These are phyloP conservation scores for Yponomeuta plumbellus DNA, from an alignment of 2,888 invertebrate genomes.

Conservation along the genomic window DNA sequence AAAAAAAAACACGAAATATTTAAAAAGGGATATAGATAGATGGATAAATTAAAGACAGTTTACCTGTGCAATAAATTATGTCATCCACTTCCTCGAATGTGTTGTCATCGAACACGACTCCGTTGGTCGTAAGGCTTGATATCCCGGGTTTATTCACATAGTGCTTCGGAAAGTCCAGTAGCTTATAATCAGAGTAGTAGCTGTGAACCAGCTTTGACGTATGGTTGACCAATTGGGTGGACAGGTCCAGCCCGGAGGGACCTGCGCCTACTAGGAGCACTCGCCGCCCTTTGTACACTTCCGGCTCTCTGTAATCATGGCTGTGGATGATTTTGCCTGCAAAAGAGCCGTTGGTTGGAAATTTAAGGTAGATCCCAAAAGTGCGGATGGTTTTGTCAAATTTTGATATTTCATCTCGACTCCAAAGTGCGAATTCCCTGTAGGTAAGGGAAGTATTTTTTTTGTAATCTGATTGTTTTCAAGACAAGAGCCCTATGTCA, in stretches of 20 bases:
- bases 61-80: slow-evolving; percentile 84
- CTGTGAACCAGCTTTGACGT: slow-evolving; percentile 72
- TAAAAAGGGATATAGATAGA: too few species aligned
- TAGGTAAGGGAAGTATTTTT: too few species aligned
- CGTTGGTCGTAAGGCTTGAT: slow-evolving; percentile 57
- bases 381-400: too few species aligned
- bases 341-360: slow-evolving; percentile 34
- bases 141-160: slow-evolving; percentile 76
- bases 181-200: slow-evolving; percentile 68
- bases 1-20: too few species aligned
- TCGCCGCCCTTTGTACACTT: slow-evolving; percentile 70
- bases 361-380: too few species aligned
- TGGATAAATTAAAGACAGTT: slow-evolving; percentile 20
- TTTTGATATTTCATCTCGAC: too few species aligned
- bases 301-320: slow-evolving; percentile 82
- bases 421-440: too few species aligned
- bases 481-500: too few species aligned
- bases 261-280: slow-evolving; percentile 84
- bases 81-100: slow-evolving; percentile 77
- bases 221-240: slow-evolving; percentile 75
- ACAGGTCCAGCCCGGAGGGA: slow-evolving; percentile 84
- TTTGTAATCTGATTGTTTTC: too few species aligned
- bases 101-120: slow-evolving; percentile 78
- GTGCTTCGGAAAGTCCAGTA: slow-evolving; percentile 60
- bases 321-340: slow-evolving; percentile 81